Evolutionary conservation across 2,888 invertebrate species (phyloP).

Genomic region (Melieria crassipennis): DNA sequence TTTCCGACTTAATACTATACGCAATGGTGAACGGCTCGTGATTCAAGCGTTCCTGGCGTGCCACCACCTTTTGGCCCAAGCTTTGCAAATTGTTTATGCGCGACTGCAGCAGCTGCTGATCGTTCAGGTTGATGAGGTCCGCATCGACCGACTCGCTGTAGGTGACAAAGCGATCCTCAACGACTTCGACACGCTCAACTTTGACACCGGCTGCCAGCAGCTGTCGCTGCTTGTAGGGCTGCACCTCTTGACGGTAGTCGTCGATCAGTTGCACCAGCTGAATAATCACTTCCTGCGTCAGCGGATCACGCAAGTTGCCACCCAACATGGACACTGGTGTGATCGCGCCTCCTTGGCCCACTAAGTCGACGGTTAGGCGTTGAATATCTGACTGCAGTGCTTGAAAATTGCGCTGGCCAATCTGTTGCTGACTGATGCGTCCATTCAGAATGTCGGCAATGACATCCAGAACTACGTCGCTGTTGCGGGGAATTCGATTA

Average conservation of each 20-base stretch:
- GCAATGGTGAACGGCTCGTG: slow-evolving; percentile 73
- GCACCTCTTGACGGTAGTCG: slow-evolving; percentile 69
- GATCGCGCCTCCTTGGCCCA: slow-evolving; percentile 65
- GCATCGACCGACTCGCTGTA: slow-evolving; percentile 73
- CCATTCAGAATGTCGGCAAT: slow-evolving; percentile 27
- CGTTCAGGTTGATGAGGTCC: slow-evolving; percentile 67
- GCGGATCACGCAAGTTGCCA: slow-evolving; percentile 72
- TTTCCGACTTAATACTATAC: slow-evolving; percentile 70
- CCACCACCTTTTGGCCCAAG: slow-evolving; percentile 52
- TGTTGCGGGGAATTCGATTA: not conserved
- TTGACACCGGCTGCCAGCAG: slow-evolving; percentile 68
- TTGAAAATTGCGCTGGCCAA: not conserved
- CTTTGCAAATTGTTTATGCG: slow-evolving; percentile 48
- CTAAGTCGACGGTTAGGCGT: slow-evolving; percentile 42
- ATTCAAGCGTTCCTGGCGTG: slow-evolving; percentile 75
- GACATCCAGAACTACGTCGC: slow-evolving; percentile 26
- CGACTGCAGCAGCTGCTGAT: slow-evolving; percentile 51
- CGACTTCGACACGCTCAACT: slow-evolving; percentile 70
- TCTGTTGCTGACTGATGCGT: not conserved
- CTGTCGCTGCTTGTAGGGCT: slow-evolving; percentile 70
- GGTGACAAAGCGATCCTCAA: slow-evolving; percentile 70
- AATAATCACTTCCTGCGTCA: slow-evolving; percentile 73
- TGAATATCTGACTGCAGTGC: slow-evolving; percentile 13
- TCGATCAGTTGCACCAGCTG: slow-evolving; percentile 70
- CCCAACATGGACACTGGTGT: slow-evolving; percentile 44